phyloP scores from a whole-genome alignment of 2,797 vertebrate genomes.

The Gymnothorax reevesii region DNA sequence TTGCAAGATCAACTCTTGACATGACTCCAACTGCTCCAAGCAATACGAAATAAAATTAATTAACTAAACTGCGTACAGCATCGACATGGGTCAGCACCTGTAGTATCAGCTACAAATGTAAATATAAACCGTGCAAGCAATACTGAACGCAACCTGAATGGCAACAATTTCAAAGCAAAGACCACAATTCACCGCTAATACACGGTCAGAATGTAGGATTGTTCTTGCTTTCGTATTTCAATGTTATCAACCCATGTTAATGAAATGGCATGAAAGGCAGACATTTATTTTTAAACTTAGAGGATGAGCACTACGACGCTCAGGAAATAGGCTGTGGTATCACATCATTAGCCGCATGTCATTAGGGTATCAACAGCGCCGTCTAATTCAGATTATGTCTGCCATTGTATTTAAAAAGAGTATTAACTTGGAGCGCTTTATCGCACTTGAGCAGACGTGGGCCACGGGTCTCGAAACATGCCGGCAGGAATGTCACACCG shows the following conservation, averaged over 20 bases:
- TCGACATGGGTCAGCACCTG: not conserved
- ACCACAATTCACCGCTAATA: not conserved
- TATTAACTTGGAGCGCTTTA: slow-evolving; percentile 28
- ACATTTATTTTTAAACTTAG: not conserved
- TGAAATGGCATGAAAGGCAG: not conserved
- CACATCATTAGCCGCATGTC: slow-evolving; percentile 22
- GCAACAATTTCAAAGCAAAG: slow-evolving; percentile 1
- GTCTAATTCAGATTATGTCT: slow-evolving; percentile 28
- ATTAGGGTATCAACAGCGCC: slow-evolving; percentile 22
- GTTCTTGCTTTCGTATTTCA: not conserved
- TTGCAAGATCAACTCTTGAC: not conserved
- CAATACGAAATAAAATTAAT: not conserved
- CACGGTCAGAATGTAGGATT: not conserved
- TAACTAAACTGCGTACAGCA: not conserved
- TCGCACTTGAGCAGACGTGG: slow-evolving; percentile 24
- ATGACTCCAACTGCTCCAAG: not conserved
- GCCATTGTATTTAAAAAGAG: slow-evolving; percentile 16
- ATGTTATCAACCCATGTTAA: not conserved
- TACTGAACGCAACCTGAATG: not conserved
- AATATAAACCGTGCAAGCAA: not conserved
- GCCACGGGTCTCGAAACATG: not conserved
- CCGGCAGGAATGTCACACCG: slow-evolving; percentile 24
- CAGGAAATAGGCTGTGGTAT: not conserved
- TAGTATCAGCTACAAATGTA: not conserved
- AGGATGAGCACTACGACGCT: not conserved